Evolutionary conservation across 2,797 vertebrate genomes (phyloP).

Genomic region (Acropternis orthonyx): DNA sequence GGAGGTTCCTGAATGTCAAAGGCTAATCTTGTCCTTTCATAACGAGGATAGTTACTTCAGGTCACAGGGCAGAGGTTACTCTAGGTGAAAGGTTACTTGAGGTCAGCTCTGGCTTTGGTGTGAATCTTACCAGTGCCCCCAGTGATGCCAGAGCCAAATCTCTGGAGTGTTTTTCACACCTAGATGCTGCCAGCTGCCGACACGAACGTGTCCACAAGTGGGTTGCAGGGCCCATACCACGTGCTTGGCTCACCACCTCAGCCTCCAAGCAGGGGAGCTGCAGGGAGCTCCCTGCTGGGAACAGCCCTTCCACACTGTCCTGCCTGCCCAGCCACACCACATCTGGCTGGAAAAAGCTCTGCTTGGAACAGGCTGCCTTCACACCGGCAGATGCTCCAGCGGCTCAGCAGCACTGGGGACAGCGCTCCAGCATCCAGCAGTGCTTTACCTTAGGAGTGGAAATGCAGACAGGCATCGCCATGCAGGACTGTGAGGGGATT

Average conservation of each 20-base stretch:
- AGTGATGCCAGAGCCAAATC: neutral
- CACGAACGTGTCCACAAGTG: rapidly evolving
- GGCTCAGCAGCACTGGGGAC: rapidly evolving
- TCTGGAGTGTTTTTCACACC: rapidly evolving
- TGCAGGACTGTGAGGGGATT: neutral
- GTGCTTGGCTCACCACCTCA: neutral
- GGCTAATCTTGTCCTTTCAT: no score
- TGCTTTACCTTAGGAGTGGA: neutral
- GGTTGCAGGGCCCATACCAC: neutral
- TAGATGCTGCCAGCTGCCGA: rapidly evolving
- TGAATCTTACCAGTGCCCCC: no score
- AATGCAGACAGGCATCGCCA: rapidly evolving
- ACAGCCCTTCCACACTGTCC: neutral
- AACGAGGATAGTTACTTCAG: no score
- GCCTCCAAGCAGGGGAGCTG: neutral
- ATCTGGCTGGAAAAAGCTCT: rapidly evolving
- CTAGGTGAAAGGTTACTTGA: neutral
- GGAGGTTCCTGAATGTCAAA: neutral
- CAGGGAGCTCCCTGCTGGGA: neutral
- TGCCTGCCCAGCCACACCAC: rapidly evolving
- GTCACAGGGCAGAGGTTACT: neutral
- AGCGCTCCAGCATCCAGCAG: neutral
- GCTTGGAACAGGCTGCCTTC: neutral
- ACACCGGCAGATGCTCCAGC: neutral
- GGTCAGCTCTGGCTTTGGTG: neutral